Conservation (phyloP, 2,888 invertebrate species). For the Scaptomyza caliginosa region DNA sequence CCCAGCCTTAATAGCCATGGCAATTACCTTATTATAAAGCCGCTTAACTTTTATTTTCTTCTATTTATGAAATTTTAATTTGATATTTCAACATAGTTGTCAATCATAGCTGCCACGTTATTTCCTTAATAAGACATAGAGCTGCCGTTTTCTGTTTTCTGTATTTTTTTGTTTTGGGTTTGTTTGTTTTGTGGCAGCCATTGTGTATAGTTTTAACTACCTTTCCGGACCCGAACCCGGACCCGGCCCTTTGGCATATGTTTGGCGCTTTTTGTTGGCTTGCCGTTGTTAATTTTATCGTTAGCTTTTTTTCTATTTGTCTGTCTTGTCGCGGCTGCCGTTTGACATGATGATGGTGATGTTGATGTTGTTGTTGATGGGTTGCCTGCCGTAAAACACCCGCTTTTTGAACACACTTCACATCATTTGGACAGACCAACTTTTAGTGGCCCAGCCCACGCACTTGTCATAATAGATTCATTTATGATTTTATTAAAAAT, state of each 20-base stretch:
- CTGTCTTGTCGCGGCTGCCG: conserved; percentile 55
- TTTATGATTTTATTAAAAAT: conserved; percentile 57
- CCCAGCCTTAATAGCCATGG: conserved; percentile 71
- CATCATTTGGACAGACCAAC: conserved; percentile 51
- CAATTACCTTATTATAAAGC: conserved; percentile 78
- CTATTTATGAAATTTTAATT: conserved; percentile 75
- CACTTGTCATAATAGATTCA: conserved; percentile 77
- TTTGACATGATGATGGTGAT: conserved; percentile 63
- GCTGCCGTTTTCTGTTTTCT: conserved; percentile 37
- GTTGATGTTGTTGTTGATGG: conserved; percentile 39
- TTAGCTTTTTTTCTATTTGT: conserved; percentile 36
- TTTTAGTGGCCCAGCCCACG: conserved; percentile 53
- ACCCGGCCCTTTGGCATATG: conserved; percentile 52
- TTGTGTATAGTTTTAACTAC: conserved; percentile 42
- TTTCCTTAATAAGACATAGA: conserved; percentile 51
- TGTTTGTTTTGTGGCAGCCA: conserved; percentile 3
- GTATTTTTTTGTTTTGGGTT: background rate
- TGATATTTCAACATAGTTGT: conserved; percentile 81
- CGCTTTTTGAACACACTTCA: conserved; percentile 46
- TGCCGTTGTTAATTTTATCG: conserved; percentile 54
- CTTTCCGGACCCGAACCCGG: conserved; percentile 10
- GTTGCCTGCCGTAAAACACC: conserved; percentile 31
- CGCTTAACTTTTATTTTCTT: conserved; percentile 65
- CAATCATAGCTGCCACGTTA: conserved; percentile 64
- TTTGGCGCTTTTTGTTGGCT: conserved; percentile 37